Conservation (phyloP, 2,888 invertebrate genomes). For the Heliothis peltigera region DNA sequence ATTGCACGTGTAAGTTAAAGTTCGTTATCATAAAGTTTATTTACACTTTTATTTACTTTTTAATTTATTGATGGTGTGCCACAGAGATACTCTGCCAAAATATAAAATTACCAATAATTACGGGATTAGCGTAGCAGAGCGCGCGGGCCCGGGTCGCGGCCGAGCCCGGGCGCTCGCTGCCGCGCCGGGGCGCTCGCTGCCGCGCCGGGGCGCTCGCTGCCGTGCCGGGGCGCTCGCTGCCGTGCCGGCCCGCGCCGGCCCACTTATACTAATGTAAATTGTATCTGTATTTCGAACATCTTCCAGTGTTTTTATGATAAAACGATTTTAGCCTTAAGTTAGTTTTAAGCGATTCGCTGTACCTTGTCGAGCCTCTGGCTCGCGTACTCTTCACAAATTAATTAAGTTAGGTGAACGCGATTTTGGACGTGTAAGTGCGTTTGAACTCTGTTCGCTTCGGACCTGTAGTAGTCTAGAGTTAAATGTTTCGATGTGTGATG, state of each 20-base stretch:
- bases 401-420: constrained; percentile 82
- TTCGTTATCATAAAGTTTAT: constrained; percentile 88
- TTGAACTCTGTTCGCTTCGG: constrained; percentile 82
- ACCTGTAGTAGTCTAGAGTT: constrained; percentile 84
- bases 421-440: constrained; percentile 78
- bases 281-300: constrained; percentile 84
- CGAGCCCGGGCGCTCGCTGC: constrained; percentile 54
- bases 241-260: constrained; percentile 73
- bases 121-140: constrained; percentile 71
- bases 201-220: constrained; percentile 42
- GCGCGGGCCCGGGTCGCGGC: constrained; percentile 37
- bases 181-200: constrained; percentile 58
- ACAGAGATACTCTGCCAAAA: constrained; percentile 90
- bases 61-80: constrained; percentile 90
- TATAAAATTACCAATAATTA: constrained; percentile 87
- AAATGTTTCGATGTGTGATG: constrained; percentile 87
- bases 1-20: constrained; percentile 88
- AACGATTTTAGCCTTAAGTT: constrained; percentile 85
- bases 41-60: constrained; percentile 89
- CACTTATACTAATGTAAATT: constrained; percentile 74
- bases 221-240: constrained; percentile 49
- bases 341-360: constrained; percentile 83
- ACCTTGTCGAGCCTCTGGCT: constrained; percentile 82
- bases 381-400: constrained; percentile 87
- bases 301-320: constrained; percentile 88